Evolutionary conservation across 2,797 vertebrate genomes (phyloP).

Genomic region (Protosalanx chinensis): DNA sequence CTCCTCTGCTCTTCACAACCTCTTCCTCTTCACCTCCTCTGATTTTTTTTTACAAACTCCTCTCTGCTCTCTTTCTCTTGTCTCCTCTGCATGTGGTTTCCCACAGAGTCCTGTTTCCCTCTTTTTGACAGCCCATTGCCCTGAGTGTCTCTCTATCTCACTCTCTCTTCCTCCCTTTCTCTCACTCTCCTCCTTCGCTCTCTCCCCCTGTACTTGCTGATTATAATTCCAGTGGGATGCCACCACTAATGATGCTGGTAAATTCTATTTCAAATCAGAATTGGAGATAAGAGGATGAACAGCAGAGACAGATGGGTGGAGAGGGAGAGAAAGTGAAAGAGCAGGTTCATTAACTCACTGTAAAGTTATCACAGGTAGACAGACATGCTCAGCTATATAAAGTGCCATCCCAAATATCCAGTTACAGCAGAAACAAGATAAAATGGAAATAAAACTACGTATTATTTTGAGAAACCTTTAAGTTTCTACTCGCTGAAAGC

Average conservation of each 20-base stretch:
- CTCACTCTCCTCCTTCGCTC: slow-evolving; percentile 29
- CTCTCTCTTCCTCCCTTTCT: slow-evolving; percentile 19
- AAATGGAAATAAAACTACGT: no score
- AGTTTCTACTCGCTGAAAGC: no score
- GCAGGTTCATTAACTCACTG: background rate
- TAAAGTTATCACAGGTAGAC: background rate
- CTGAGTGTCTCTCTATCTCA: background rate
- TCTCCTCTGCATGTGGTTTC: no score
- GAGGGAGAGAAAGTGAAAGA: background rate
- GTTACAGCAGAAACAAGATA: background rate
- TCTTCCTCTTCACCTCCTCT: no score
- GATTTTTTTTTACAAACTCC: no score
- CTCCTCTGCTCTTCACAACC: no score
- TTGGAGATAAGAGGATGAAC: background rate
- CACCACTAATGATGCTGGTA: slow-evolving; percentile 48
- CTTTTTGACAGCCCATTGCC: background rate
- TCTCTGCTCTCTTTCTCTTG: no score
- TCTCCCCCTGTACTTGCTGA: slow-evolving; percentile 28
- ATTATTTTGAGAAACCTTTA: no score
- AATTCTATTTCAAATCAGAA: slow-evolving; percentile 49
- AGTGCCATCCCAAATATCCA: background rate
- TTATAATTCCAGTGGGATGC: slow-evolving; percentile 36
- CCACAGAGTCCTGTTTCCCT: background rate
- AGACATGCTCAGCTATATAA: background rate
- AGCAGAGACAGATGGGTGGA: background rate